phyloP scores from a whole-genome alignment of 2,888 invertebrate genomes.

The Lysandra bellargus region DNA sequence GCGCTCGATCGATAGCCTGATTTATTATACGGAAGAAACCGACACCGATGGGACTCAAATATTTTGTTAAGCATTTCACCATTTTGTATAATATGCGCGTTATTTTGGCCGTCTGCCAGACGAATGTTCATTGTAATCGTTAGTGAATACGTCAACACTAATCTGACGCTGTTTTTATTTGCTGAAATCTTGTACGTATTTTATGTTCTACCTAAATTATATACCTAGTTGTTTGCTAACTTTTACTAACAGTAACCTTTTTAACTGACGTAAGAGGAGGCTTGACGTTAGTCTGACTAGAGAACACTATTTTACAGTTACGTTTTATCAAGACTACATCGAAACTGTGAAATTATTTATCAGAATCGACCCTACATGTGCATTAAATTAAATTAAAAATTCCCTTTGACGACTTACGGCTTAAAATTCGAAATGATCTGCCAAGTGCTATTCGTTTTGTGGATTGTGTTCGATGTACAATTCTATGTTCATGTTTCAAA shows the following conservation, averaged over 20 bases:
- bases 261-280: too few relatives aligned
- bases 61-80: constrained; percentile 12
- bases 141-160: constrained; percentile 8
- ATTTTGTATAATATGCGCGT: not conserved
- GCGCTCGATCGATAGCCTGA: constrained; percentile 18
- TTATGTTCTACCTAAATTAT: not conserved
- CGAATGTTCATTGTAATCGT: constrained; percentile 10
- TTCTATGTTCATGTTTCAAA: not conserved
- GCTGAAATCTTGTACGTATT: not conserved
- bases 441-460: not conserved
- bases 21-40: constrained; percentile 28
- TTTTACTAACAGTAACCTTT: too few relatives aligned
- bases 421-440: not conserved
- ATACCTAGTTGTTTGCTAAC: too few relatives aligned
- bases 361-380: not conserved
- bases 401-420: not conserved
- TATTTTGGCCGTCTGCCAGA: constrained; percentile 3
- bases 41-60: constrained; percentile 39
- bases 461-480: not conserved
- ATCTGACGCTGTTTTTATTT: constrained; percentile 7
- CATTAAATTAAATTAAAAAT: not conserved
- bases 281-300: too few relatives aligned
- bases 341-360: not conserved
- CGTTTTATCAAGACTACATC: too few relatives aligned
- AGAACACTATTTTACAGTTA: too few relatives aligned